Base-by-base conservation (phyloP, 2,888 invertebrate species). In the Ephialtes manifestator region DNA sequence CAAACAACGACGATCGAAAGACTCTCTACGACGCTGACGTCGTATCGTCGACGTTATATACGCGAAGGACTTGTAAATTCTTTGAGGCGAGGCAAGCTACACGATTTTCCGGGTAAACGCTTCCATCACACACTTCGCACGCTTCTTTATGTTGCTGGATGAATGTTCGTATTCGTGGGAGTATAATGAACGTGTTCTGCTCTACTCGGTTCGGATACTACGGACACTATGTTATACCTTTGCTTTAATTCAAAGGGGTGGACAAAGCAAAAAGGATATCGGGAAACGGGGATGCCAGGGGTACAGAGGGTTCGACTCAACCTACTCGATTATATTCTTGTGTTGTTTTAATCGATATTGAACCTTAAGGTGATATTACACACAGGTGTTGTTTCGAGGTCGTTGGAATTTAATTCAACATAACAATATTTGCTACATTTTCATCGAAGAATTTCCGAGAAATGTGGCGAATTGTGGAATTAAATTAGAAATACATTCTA, bases 31-130 rank as follows among this genome's bases (percentile, higher is more conserved):
- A 70, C 48, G 79, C 58, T 70, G 28, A 15, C 51, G 60, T 76
- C 55, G 53, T 35, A n/a, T 55, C 82, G 85, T 82, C 60, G 76
- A 55, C 60, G 79, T 55, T 53, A 48, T 68, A 60, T 20, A 46
- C 46, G 71, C 55, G 63, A 83, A 85, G 81, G 84, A 85, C 84
- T 87, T 87, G 83, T 86, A 87, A 88, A 87, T 87, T 87, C 84
- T 87, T 87, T 84, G 80, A 85, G 78, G 84, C 85, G 60, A 82
- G 75, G 74, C 68, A 39, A 87, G 80, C 87, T 88, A 82, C 84
- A 85, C 86, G 85, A 88, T 88, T 88, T 88, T 87, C 78, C 87
- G 78, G 84, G 87, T 85, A 87, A 88, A 87, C 81, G 87, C 87
- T 83, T 77, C 31, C 70, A 75, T 46, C 65, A 65, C 70, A 60